Evolutionary conservation across 2,113 vertebrate species (phyloP).

Genomic region (Stigmatopora argus): DNA sequence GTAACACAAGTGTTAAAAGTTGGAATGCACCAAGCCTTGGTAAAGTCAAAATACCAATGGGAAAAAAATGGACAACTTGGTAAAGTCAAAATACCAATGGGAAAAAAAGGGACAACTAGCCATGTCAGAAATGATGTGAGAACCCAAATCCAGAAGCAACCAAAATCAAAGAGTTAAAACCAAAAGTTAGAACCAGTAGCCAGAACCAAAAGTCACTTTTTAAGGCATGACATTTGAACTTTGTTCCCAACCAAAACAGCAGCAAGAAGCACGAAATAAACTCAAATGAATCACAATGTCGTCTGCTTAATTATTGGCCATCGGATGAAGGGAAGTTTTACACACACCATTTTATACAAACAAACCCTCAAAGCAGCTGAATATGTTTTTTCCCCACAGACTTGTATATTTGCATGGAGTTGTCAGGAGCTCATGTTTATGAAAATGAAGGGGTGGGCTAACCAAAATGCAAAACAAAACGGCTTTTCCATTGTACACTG

Average conservation of each 20-base stretch:
- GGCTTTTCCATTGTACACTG: background rate
- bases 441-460: background rate
- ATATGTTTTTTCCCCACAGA: background rate
- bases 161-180: background rate
- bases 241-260: background rate
- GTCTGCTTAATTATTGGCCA: too few relatives aligned
- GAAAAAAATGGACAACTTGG: too few relatives aligned
- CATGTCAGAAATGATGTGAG: background rate
- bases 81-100: background rate
- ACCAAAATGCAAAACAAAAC: constrained; percentile 2
- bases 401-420: background rate
- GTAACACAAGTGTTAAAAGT: background rate
- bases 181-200: background rate
- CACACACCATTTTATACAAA: background rate
- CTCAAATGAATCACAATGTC: too few relatives aligned
- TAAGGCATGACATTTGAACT: background rate
- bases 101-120: background rate
- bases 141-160: background rate
- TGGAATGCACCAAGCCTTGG: background rate
- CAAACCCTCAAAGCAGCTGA: background rate
- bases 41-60: background rate
- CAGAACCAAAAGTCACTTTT: background rate
- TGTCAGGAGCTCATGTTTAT: background rate
- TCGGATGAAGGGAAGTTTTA: background rate
- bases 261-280: background rate